Evolutionary conservation across 2,113 vertebrate species (phyloP).

Genomic region (Cephalopterus ornatus): DNA sequence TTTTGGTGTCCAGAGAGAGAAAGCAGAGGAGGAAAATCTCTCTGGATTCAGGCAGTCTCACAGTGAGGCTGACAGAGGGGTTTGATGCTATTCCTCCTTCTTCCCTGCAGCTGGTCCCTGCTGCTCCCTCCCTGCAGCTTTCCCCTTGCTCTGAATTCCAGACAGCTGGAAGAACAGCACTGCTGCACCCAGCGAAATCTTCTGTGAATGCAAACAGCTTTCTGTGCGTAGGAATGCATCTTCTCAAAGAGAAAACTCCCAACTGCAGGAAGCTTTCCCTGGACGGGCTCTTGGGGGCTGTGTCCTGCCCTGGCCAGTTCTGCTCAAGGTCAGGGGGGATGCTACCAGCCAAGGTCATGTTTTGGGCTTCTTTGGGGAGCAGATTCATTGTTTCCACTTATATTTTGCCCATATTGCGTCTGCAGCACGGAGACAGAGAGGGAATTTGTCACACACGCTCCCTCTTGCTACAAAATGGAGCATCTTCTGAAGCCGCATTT

Average conservation of each 20-base stretch:
- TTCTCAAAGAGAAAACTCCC: background rate
- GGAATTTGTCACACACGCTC: background rate
- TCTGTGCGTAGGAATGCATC: background rate
- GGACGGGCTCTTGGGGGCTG: background rate
- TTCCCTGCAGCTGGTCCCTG: background rate
- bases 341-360: background rate
- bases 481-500: background rate
- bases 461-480: background rate
- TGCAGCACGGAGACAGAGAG: background rate
- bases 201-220: background rate
- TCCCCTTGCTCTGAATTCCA: background rate
- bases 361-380: background rate
- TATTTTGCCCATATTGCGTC: background rate
- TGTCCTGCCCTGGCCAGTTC: background rate
- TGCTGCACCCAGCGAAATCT: background rate
- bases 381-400: background rate
- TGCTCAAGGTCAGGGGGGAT: background rate
- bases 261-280: background rate
- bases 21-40: background rate
- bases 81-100: background rate
- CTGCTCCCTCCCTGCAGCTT: background rate
- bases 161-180: background rate
- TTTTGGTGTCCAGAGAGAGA: background rate
- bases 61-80: background rate
- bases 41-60: background rate